Evolutionary conservation across 1,140 invertebrate species (phyloP), one percentile per base, ranked within the genome.

Genomic region (Brachionus manjavacas): DNA sequence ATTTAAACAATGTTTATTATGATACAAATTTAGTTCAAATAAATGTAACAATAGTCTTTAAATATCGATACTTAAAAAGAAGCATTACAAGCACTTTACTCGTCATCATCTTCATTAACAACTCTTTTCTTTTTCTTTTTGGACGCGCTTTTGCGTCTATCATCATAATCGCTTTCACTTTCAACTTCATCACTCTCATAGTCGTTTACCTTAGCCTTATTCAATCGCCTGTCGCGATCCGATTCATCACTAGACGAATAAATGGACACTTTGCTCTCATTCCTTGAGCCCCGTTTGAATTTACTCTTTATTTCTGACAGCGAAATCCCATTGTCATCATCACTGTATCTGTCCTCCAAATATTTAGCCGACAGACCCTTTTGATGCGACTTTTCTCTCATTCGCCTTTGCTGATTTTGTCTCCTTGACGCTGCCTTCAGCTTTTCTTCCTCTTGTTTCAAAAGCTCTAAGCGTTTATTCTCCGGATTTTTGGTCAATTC

Each of bases 61-160:
- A 72, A 46, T 31, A 31, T 68, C 66, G 66, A 68, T 7, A 41
- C 31, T 68, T 68, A 1, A 25, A 12, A 49, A 12, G 9, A 14
- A 49, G 23, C 6, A 0, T 11, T 14, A 12, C 6, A 28, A 20
- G 4, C 46, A 25, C 16, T 28, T 49, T 76, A 64, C 23, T 83
- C 60, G 14, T 83, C 81, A 16, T 83, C 60, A 70, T 68, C 81
- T 35, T 68, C 81, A 46, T 60, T 64, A n/a, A 68, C 43, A 35
- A 83, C 81, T 35, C 60, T 81, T 28, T 81, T 81, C 41, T 35
- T 83, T 72, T 83, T 83, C 46, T 68, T 83, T 55, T 83, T 83
- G 3, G 35, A 80, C 39, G 49, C 20, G 11, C 28, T 80, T 20
- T 60, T 60, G 16, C 76, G 25, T 60, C 52, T 12, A 41, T 80